phyloP scores from a whole-genome alignment of 2,797 vertebrate species.

The Semotilus atromaculatus region DNA sequence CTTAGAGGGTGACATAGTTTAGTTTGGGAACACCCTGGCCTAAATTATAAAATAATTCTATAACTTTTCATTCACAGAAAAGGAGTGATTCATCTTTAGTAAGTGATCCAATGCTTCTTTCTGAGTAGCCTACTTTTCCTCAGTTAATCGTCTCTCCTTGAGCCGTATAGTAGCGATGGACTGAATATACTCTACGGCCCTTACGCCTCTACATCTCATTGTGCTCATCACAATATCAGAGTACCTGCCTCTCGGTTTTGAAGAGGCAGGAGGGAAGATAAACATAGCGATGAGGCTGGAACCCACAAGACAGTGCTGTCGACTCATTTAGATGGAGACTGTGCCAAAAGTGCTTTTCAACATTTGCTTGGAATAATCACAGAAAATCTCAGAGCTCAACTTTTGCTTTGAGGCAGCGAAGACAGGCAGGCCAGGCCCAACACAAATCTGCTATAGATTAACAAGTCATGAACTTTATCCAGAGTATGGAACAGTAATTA shows the following conservation, averaged over 20 bases:
- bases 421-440: slow-evolving; percentile 11
- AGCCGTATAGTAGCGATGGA: neutral
- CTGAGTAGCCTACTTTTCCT: neutral
- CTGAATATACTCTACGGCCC: neutral
- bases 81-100: slow-evolving; percentile 21
- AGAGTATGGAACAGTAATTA: slow-evolving; percentile 10
- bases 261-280: slow-evolving; percentile 53
- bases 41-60: slow-evolving; percentile 12
- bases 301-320: slow-evolving; percentile 62
- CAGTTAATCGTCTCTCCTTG: neutral
- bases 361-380: slow-evolving; percentile 55
- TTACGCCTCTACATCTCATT: neutral
- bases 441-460: slow-evolving; percentile 38
- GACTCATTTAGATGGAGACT: slow-evolving; percentile 57
- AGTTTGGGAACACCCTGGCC: neutral
- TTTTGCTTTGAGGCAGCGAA: slow-evolving; percentile 13
- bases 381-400: slow-evolving; percentile 17
- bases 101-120: neutral
- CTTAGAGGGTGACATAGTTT: neutral
- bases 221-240: neutral
- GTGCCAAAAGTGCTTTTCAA: slow-evolving; percentile 19
- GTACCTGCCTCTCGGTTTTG: slow-evolving; percentile 36
- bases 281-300: slow-evolving; percentile 54
- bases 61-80: slow-evolving; percentile 26
- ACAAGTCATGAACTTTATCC: slow-evolving; percentile 34